Conservation (phyloP, 2,113 vertebrate genomes). For the Gadus macrocephalus region DNA sequence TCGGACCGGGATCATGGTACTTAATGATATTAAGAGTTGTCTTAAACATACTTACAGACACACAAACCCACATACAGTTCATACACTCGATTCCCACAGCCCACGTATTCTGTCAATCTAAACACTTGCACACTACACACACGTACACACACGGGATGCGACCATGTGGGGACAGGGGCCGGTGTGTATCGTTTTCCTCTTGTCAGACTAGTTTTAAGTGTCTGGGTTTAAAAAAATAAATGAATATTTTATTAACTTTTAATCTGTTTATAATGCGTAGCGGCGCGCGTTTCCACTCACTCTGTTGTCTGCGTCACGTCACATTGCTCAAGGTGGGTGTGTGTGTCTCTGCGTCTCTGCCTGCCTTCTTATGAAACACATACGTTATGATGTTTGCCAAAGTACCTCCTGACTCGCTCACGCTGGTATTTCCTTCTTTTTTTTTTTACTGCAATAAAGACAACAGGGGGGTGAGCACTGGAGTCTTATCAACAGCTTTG, state of each 20-base stretch:
- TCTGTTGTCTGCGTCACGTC: conserved; percentile 29
- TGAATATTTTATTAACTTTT: conserved; percentile 92
- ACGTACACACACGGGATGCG: background rate
- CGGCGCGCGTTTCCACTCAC: conserved; percentile 72
- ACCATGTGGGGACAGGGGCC: too few relatives aligned
- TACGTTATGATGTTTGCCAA: conserved; percentile 71
- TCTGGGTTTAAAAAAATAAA: conserved; percentile 93
- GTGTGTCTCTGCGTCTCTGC: conserved; percentile 24
- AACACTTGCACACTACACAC: too few relatives aligned
- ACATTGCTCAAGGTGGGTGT: conserved; percentile 40
- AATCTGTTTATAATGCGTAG: conserved; percentile 85
- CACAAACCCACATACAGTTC: conserved; percentile 20
- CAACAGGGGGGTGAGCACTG: conserved; percentile 60
- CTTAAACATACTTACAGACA: conserved; percentile 27
- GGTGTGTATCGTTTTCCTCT: conserved; percentile 48
- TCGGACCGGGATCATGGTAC: conserved; percentile 36
- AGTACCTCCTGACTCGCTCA: conserved; percentile 67
- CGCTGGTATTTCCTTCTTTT: conserved; percentile 68
- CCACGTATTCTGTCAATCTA: too few relatives aligned
- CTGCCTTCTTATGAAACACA: conserved; percentile 62
- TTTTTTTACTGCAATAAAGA: conserved; percentile 72
- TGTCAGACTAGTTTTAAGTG: conserved; percentile 81
- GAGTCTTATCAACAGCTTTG: conserved; percentile 69
- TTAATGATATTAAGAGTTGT: conserved; percentile 34
- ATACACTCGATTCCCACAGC: too few relatives aligned